phyloP scores from a whole-genome alignment of 2,797 vertebrate genomes.

The Siniperca scherzeri region DNA sequence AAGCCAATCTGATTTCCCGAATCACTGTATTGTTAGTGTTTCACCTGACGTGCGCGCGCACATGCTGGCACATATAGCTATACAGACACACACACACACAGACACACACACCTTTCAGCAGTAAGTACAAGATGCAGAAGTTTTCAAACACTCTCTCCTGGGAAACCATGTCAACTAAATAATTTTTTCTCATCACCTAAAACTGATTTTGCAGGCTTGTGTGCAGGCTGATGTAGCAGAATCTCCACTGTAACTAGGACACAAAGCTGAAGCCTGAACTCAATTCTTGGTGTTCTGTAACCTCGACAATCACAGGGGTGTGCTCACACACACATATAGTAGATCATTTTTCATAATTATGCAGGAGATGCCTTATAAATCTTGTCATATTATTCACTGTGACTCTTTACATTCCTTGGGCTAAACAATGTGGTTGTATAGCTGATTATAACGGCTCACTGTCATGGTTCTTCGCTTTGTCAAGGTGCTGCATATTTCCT shows the following conservation, averaged over 20 bases:
- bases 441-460: constrained; percentile 60
- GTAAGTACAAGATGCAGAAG: constrained; percentile 49
- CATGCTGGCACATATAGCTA: constrained; percentile 26
- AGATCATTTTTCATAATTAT: constrained; percentile 70
- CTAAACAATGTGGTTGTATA: constrained; percentile 60
- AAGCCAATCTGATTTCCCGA: constrained; percentile 82
- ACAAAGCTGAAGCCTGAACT: constrained; percentile 58
- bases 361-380: constrained; percentile 54
- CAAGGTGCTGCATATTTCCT: constrained; percentile 58
- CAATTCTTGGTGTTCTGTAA: constrained; percentile 45
- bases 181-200: constrained; percentile 61
- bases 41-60: constrained; percentile 48
- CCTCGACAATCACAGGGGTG: constrained; percentile 43
- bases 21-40: constrained; percentile 80
- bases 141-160: constrained; percentile 63
- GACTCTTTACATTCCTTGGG: constrained; percentile 56
- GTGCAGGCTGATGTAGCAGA: constrained; percentile 70
- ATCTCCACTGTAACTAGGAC: constrained; percentile 66
- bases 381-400: constrained; percentile 56
- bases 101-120: constrained; percentile 42
- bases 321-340: constrained; percentile 22
- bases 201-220: constrained; percentile 55
- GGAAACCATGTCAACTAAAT: constrained; percentile 64
- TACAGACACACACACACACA: constrained; percentile 31
- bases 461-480: constrained; percentile 60